Base-by-base conservation (phyloP, 2,797 vertebrate species). In the Danio kyathit region DNA sequence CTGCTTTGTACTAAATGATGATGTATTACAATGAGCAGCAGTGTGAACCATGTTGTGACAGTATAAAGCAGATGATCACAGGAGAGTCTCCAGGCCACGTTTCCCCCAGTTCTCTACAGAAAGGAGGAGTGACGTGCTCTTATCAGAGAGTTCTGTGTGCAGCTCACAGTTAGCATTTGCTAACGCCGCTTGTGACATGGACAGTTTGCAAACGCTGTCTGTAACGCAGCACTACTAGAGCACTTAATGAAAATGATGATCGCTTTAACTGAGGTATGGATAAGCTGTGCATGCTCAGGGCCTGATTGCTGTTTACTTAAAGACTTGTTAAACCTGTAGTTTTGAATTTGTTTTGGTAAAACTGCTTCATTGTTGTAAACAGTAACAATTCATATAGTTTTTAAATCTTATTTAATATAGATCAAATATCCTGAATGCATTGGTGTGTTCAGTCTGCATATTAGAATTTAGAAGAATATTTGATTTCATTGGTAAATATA, bases 91-190 rank as follows among this genome's bases (percentile, higher is more conserved):
- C 41, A 49, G 64, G 52, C 75, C 38, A 76, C 29, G 12, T 73
- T 56, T 59, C 40, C 41, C 17, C 4, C 41, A 11, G 17, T 40
- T 67, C 29, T 51, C 51, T 64, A 5, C 19, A 72, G 48, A 12
- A 56, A 75, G 29, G 7, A 52, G 70, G 81, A 43, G 74, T 70
- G n/a, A 60, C 67, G 71, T n/a, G 49, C 65, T 72, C 60, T 80
- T 77, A 76, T 79, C 82, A 80, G 41, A 67, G 52, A 48, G 17
- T 19, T 74, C 56, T 61, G 21, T 57, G 44, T 67, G 46, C 19
- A 19, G 48, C 66, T 85, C 60, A 54, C 29, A 61, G 61, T 67
- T 52, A 6, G 43, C 56, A 44, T 82, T 38, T 77, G 43, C 46
- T 48, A 77, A 4, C 19, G 29, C 19, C 69, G 49, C 43, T 54